Evolutionary conservation across 1,140 invertebrate species (phyloP).

Genomic region (Andricus grossulariae): DNA sequence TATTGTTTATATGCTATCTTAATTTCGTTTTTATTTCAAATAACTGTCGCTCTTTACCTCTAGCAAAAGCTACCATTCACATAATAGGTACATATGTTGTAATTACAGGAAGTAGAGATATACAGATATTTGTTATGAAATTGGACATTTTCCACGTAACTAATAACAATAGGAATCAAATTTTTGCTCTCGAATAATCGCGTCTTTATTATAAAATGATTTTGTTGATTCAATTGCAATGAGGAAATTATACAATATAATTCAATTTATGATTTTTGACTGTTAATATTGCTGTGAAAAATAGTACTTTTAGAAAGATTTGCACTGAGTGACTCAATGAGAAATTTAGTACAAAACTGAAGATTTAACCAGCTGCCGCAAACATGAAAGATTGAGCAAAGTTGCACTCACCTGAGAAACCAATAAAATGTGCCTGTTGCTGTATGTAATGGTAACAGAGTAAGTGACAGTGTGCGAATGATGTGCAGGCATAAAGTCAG

Average conservation of each 20-base stretch:
- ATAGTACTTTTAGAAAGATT: too few relatives aligned
- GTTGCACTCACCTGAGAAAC: conserved; percentile 25
- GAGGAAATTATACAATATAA: too few relatives aligned
- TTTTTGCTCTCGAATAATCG: too few relatives aligned
- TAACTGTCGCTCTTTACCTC: background rate
- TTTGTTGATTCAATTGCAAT: too few relatives aligned
- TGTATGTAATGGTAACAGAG: background rate
- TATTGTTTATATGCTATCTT: background rate
- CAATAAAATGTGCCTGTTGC: background rate
- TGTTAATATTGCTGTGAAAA: too few relatives aligned
- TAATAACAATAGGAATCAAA: background rate
- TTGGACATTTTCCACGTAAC: conserved; percentile 5
- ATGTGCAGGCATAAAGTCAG: conserved; percentile 32
- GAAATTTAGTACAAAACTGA: conserved; percentile 2
- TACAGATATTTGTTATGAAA: conserved; percentile 26
- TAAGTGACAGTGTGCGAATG: conserved; percentile 19
- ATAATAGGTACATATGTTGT: background rate
- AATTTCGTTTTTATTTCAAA: conserved; percentile 19
- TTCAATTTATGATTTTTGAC: too few relatives aligned
- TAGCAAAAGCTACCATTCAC: background rate
- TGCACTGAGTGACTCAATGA: too few relatives aligned
- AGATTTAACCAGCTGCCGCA: background rate
- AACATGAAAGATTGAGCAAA: conserved; percentile 20
- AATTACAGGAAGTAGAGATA: conserved; percentile 22
- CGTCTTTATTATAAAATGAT: too few relatives aligned